Conservation (phyloP, 2,888 invertebrate species). For the Diplazon laetatorius region DNA sequence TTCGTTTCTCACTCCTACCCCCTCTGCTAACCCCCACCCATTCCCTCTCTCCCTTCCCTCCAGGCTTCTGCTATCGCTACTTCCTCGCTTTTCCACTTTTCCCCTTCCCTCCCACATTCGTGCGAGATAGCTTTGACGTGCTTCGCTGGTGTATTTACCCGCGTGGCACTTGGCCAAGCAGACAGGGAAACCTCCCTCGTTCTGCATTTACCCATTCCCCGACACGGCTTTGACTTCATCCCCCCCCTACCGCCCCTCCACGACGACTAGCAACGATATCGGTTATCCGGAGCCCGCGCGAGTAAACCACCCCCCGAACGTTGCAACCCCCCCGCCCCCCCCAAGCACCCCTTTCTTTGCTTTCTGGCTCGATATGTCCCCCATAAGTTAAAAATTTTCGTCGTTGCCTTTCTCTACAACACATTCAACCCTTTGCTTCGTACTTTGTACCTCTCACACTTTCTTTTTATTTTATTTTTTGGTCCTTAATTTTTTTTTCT, state of each 20-base stretch:
- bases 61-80: too few relatives aligned
- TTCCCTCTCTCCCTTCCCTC: neutral
- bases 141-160: slow-evolving; percentile 58
- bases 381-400: slow-evolving; percentile 20
- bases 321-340: neutral
- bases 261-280: slow-evolving; percentile 15
- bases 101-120: too few relatives aligned
- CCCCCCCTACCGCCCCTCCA: too few relatives aligned
- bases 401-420: neutral
- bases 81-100: neutral
- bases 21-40: slow-evolving; percentile 8
- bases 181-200: slow-evolving; percentile 3
- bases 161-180: slow-evolving; percentile 60
- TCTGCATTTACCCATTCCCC: slow-evolving; percentile 30
- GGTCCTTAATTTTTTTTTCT: neutral
- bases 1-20: slow-evolving; percentile 34
- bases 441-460: neutral
- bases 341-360: neutral
- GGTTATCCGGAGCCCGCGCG: neutral
- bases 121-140: slow-evolving; percentile 60
- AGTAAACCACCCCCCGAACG: neutral
- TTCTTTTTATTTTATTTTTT: neutral
- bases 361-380: slow-evolving; percentile 12
- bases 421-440: too few relatives aligned
- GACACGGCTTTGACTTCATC: slow-evolving; percentile 10